phyloP scores from a whole-genome alignment of 2,113 vertebrate species.

The Corvus hawaiiensis region DNA sequence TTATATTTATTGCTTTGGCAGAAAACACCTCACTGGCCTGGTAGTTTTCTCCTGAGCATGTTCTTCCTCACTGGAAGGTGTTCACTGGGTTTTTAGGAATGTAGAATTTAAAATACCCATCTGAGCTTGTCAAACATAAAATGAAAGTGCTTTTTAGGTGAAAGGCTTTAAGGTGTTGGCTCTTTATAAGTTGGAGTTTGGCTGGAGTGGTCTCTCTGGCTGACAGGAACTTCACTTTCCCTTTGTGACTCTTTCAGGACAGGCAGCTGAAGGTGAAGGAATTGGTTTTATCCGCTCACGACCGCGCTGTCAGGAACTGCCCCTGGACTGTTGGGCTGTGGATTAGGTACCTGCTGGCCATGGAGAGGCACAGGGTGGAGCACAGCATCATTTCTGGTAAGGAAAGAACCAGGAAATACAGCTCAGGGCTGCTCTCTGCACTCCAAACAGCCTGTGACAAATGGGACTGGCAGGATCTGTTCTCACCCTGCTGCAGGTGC shows the following conservation, averaged over 20 bases:
- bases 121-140: neutral
- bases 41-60: neutral
- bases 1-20: neutral
- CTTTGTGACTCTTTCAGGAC: slow-evolving; percentile 70
- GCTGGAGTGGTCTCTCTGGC: neutral
- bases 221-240: neutral
- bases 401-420: neutral
- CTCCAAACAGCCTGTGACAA: too few species aligned
- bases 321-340: slow-evolving; percentile 95
- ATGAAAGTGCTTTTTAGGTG: neutral
- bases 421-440: neutral
- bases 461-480: neutral
- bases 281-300: slow-evolving; percentile 86
- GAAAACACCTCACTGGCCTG: neutral
- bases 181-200: neutral
- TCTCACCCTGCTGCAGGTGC: neutral
- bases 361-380: slow-evolving; percentile 88
- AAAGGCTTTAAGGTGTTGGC: neutral
- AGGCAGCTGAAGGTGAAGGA: slow-evolving; percentile 92
- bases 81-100: neutral
- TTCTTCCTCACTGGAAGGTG: neutral
- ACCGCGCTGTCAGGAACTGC: slow-evolving; percentile 93
- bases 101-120: neutral
- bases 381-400: slow-evolving; percentile 83
- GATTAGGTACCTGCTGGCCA: slow-evolving; percentile 88